Evolutionary conservation across 2,113 vertebrate species (phyloP).

Genomic region (Electrona antarctica): DNA sequence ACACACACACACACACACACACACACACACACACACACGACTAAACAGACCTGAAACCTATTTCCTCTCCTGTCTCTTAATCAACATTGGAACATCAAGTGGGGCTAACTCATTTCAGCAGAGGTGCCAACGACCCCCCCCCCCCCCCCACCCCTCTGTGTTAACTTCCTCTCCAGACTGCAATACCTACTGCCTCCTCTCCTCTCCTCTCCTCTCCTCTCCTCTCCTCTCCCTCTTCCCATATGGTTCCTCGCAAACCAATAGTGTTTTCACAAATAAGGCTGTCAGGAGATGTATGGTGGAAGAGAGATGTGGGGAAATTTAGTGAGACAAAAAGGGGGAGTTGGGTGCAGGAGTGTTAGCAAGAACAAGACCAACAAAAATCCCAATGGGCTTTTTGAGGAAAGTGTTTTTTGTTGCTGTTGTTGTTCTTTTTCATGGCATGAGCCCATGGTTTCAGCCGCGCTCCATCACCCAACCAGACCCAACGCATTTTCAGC

Average conservation of each 20-base stretch:
- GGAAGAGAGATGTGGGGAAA: conserved; percentile 13
- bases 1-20: too few relatives aligned
- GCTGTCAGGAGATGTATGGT: conserved; percentile 27
- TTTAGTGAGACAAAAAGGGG: conserved; percentile 31
- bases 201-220: background rate
- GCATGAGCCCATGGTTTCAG: conserved; percentile 15
- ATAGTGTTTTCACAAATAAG: conserved; percentile 45
- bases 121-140: conserved; percentile 48
- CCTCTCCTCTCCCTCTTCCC: conserved; percentile 30
- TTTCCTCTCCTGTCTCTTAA: conserved; percentile 66
- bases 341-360: background rate
- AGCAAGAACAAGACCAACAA: background rate
- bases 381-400: conserved; percentile 6
- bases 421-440: background rate
- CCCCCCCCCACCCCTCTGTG: conserved; percentile 39
- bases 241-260: conserved; percentile 13
- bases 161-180: conserved; percentile 57
- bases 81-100: conserved; percentile 69
- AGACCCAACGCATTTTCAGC: conserved; percentile 27
- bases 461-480: conserved; percentile 2
- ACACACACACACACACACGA: background rate
- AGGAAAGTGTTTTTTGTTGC: background rate
- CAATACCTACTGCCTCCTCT: conserved; percentile 43
- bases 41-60: conserved; percentile 64
- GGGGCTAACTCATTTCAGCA: conserved; percentile 70